Percentiles rank a stretch among this genome's conserved stretches.
phyloP scores from a whole-genome alignment of 2,888 invertebrate species.

The Lagria hirta region DNA sequence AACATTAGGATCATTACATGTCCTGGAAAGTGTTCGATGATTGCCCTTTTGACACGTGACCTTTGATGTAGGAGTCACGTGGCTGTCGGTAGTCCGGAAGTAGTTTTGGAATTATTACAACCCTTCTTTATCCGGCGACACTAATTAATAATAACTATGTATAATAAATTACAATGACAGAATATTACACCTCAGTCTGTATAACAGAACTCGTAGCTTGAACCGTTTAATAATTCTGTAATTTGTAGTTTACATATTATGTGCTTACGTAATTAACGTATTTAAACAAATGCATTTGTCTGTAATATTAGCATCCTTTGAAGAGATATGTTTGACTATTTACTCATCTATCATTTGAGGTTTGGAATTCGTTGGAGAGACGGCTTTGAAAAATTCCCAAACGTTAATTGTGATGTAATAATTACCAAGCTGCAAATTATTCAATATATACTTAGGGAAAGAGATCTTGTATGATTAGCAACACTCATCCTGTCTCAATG shows the following conservation, averaged over 20 bases:
- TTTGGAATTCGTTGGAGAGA: not conserved
- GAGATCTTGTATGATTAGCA: conserved; percentile 16
- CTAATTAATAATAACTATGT: conserved; percentile 20
- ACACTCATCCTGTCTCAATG: conserved; percentile 15
- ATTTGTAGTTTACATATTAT: conserved; percentile 32
- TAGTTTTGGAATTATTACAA: conserved; percentile 18
- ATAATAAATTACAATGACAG: conserved; percentile 6
- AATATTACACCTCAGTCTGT: conserved; percentile 3
- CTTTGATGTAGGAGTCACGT: conserved; percentile 36
- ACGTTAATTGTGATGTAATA: conserved; percentile 10
- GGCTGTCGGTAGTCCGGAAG: conserved; percentile 26
- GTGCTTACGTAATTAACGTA: conserved; percentile 35
- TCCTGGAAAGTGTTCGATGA: conserved; percentile 39
- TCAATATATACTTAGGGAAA: conserved; percentile 8
- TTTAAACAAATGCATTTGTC: conserved; percentile 37
- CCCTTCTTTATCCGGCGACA: conserved; percentile 20
- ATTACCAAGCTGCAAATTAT: conserved; percentile 13
- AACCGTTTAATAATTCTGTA: conserved; percentile 32
- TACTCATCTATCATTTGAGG: conserved; percentile 7
- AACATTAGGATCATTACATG: no score
- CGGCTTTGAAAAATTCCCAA: no score
- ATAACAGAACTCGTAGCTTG: conserved; percentile 14
- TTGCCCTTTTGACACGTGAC: conserved; percentile 43
- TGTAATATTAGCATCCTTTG: conserved; percentile 38
- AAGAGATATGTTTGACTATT: conserved; percentile 39